Percentiles rank a stretch among this genome's conserved stretches.
phyloP scores from a whole-genome alignment of 2,888 invertebrate species.

The Diarsia mendica region DNA sequence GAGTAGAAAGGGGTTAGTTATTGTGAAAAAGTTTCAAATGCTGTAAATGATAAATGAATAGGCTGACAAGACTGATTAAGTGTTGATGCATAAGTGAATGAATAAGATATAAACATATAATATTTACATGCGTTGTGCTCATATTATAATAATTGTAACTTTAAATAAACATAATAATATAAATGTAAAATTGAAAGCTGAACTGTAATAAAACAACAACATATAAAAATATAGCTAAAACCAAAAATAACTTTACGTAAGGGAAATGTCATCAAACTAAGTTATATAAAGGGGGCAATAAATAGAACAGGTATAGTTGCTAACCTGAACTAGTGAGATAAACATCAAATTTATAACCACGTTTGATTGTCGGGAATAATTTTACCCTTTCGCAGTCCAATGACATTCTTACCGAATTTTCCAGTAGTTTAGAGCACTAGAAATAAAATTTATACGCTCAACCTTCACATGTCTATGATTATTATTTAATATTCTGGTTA shows the following conservation, averaged over 20 bases:
- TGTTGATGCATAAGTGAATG: neutral
- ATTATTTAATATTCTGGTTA: constrained; percentile 3
- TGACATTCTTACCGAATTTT: constrained; percentile 93
- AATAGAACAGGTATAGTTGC: constrained; percentile 69
- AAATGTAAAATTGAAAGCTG: constrained; percentile 16
- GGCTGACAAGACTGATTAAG: neutral
- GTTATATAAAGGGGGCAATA: constrained; percentile 54
- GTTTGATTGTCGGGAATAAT: constrained; percentile 95
- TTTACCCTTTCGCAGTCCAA: constrained; percentile 94
- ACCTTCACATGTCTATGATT: constrained; percentile 69
- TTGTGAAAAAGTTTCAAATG: neutral
- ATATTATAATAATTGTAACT: constrained; percentile 7
- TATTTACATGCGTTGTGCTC: constrained; percentile 25
- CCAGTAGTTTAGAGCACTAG: constrained; percentile 93
- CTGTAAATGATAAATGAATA: neutral
- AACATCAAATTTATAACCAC: constrained; percentile 95
- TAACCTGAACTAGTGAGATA: constrained; percentile 97
- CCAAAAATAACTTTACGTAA: constrained; percentile 44
- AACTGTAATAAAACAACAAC: constrained; percentile 12
- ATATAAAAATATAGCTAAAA: constrained; percentile 35
- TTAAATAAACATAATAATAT: constrained; percentile 20
- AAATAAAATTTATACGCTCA: constrained; percentile 85
- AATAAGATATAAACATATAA: constrained; percentile 9
- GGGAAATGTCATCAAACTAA: constrained; percentile 61
- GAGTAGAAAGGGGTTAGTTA: neutral